Base-by-base conservation (phyloP, 1,140 invertebrate genomes). In the Vanessa atalanta region DNA sequence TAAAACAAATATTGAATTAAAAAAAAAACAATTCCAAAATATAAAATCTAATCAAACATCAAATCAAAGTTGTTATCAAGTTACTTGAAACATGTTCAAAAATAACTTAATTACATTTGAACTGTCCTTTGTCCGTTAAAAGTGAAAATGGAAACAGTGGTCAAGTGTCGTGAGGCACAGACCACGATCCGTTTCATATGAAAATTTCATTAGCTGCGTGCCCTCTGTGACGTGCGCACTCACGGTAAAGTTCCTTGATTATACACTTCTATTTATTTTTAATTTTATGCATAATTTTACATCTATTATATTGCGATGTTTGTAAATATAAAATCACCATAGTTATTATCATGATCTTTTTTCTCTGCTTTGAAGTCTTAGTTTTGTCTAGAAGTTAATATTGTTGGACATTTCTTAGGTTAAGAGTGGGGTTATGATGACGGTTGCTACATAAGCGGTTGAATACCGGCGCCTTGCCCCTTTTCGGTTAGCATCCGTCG, bases 191-290 rank as follows among this genome's bases (percentile, higher is more conserved):
- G 79, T 72, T 82, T 80, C 71, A 74, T 83, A 83, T 86, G 79
- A 86, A 87, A 84, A 87, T 87, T 86, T 88, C 80, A 88, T 88
- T 88, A 88, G 66, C 75, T 72, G 65, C 77, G 74, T 72, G 53
- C 65, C 60, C 74, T 64, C 51, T 2, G 31, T 53, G 23, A 20
- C 26, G 14, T 53, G 14, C 43, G 43, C 63, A 67, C 26, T 77
- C 47, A 15, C 61, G 55, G n/a, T 79, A 73, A 13, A 43, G 65
- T 69, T 53, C 13, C 31, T 55, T 48, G 16, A 73, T 51, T 73
- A n/a, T 16, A 76, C 57, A 70, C 65, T 72, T 47, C 16, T 55
- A 9, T 60, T 13, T 60, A 14, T 11, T 60, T 26, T 60, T 31
- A 51, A 15, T 14, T 51, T 51, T 2, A 15, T n/a, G 0, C 1